phyloP scores from a whole-genome alignment of 2,797 vertebrate species.

The Limnodromus scolopaceus region DNA sequence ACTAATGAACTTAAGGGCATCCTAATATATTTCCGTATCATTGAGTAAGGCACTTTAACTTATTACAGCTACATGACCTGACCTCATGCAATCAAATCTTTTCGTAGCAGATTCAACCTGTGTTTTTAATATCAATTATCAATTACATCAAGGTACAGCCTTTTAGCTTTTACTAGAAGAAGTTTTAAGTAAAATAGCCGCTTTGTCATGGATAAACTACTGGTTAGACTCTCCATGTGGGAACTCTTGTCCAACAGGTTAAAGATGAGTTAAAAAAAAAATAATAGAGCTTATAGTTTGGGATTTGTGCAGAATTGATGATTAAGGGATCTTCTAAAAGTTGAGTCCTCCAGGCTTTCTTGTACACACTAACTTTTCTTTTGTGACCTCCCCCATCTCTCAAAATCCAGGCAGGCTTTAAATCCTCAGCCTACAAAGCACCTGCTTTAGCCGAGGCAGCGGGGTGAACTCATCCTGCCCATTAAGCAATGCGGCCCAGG shows the following conservation, averaged over 20 bases:
- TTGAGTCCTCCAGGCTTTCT: neutral
- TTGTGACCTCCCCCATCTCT: rapidly evolving
- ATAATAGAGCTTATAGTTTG: neutral
- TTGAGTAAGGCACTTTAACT: conserved; percentile 78
- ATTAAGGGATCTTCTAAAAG: neutral
- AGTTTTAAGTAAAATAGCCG: conserved; percentile 41
- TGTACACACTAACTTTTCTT: neutral
- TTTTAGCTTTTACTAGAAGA: conserved; percentile 27
- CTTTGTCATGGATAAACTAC: neutral
- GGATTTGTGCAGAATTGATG: rapidly evolving
- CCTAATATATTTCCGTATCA: conserved; percentile 79
- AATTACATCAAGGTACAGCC: conserved; percentile 45
- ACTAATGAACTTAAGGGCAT: conserved; percentile 83
- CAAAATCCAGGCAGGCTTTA: neutral
- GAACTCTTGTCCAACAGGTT: conserved; percentile 28
- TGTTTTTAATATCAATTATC: conserved; percentile 56
- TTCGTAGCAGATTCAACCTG: conserved; percentile 39
- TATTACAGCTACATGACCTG: conserved; percentile 74
- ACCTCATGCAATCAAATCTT: conserved; percentile 76
- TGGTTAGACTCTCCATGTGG: neutral
- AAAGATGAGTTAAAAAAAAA: neutral
- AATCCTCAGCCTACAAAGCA: neutral
- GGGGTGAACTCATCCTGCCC: neutral
- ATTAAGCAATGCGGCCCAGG: rapidly evolving
- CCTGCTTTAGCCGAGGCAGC: rapidly evolving